Conservation (phyloP, 2,797 vertebrate genomes). For the Dicrostonyx torquatus region DNA sequence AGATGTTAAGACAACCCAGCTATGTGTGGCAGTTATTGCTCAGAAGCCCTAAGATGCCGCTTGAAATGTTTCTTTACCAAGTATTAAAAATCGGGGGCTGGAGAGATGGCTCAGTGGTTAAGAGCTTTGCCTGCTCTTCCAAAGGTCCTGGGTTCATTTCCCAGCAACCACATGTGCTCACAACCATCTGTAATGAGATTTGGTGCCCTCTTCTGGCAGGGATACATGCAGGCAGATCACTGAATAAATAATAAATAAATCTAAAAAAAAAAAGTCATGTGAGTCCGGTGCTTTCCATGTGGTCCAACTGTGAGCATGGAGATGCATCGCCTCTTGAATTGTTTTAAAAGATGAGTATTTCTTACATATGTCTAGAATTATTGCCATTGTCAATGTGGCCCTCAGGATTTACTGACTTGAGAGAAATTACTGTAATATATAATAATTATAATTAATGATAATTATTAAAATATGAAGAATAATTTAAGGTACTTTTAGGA, state of each 20-base stretch:
- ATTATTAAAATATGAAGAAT: background rate
- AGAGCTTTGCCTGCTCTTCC: too few species aligned
- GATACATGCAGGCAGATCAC: too few species aligned
- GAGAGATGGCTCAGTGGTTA: too few species aligned
- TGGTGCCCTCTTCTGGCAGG: too few species aligned
- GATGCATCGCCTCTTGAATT: background rate
- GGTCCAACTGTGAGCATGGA: background rate
- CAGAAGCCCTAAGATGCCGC: background rate
- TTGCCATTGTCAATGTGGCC: background rate
- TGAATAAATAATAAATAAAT: too few species aligned
- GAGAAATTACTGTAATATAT: background rate
- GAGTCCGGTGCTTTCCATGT: background rate
- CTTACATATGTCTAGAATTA: background rate
- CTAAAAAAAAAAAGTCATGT: background rate
- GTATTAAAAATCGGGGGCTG: too few species aligned
- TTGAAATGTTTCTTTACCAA: background rate
- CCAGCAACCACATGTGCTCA: too few species aligned
- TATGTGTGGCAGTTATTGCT: background rate
- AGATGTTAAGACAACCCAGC: background rate
- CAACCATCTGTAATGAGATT: too few species aligned
- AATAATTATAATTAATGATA: background rate
- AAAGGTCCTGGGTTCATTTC: too few species aligned
- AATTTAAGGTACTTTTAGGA: background rate
- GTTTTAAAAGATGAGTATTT: background rate
- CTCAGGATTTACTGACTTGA: background rate